Percentiles rank a stretch among this genome's conserved stretches.
Evolutionary conservation across 2,888 invertebrate species (phyloP).

Genomic region (Hypolimnas misippus): DNA sequence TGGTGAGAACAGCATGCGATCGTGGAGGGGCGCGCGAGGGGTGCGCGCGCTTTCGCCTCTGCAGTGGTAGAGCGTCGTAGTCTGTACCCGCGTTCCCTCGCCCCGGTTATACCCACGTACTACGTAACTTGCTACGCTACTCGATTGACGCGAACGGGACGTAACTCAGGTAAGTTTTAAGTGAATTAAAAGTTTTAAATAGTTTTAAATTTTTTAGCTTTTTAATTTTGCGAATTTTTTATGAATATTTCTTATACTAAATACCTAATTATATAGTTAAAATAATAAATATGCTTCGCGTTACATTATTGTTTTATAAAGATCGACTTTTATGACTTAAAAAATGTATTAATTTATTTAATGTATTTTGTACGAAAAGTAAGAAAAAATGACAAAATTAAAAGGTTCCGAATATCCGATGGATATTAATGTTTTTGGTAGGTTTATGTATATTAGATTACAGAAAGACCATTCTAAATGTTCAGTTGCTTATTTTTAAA

Average conservation of each 20-base stretch:
- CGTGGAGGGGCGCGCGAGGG: constrained; percentile 42
- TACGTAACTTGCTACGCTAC: constrained; percentile 13
- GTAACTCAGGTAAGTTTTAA: not conserved
- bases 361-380: no score
- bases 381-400: no score
- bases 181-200: constrained; percentile 6
- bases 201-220: not conserved
- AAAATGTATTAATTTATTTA: no score
- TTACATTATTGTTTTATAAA: no score
- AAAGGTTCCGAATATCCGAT: no score
- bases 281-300: no score
- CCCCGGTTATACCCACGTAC: not conserved
- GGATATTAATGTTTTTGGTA: no score
- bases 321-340: no score
- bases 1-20: constrained; percentile 52
- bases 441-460: no score
- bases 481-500: no score
- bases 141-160: not conserved
- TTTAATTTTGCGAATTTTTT: not conserved
- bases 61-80: constrained; percentile 40
- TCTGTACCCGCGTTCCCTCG: constrained; percentile 15
- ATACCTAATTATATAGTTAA: no score
- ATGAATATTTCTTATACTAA: not conserved
- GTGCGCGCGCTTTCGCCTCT: constrained; percentile 61
- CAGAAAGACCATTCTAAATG: no score